Percentiles rank a stretch among this genome's conserved stretches.
Evolutionary conservation across 2,113 vertebrate species (phyloP).

Genomic region (Anarrhichthys ocellatus): DNA sequence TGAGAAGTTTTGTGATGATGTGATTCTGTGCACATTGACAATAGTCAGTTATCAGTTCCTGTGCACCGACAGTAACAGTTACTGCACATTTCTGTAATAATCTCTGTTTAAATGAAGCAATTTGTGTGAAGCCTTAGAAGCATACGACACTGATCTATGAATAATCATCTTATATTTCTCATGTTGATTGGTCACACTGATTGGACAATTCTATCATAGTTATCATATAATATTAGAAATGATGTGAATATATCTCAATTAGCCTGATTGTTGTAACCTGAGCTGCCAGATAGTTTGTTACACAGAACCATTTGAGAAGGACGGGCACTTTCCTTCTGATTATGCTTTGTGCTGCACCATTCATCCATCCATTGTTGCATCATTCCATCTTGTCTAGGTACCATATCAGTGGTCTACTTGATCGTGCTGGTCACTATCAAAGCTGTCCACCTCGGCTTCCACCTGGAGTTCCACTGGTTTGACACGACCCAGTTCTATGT

Average conservation of each 20-base stretch:
- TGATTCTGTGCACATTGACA: neutral
- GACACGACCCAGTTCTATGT: constrained; percentile 85
- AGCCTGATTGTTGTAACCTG: no score
- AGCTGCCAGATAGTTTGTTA: no score
- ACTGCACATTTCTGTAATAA: neutral
- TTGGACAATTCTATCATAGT: no score
- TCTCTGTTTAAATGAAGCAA: neutral
- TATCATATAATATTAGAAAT: no score
- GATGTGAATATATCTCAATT: no score
- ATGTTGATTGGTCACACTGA: no score
- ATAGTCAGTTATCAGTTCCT: neutral
- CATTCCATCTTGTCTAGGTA: constrained; percentile 81
- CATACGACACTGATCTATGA: neutral
- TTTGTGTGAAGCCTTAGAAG: neutral
- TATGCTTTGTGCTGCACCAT: neutral
- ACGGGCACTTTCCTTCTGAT: neutral
- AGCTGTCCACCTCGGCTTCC: constrained; percentile 88
- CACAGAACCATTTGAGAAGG: no score
- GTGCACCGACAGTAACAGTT: neutral
- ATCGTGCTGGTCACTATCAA: constrained; percentile 92
- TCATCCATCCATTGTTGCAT: neutral
- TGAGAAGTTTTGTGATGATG: neutral
- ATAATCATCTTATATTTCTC: neutral
- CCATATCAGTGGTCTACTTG: constrained; percentile 92
- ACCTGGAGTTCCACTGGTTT: constrained; percentile 94